phyloP scores from a whole-genome alignment of 1,140 invertebrate species.

The Amphibalanus amphitrite region DNA sequence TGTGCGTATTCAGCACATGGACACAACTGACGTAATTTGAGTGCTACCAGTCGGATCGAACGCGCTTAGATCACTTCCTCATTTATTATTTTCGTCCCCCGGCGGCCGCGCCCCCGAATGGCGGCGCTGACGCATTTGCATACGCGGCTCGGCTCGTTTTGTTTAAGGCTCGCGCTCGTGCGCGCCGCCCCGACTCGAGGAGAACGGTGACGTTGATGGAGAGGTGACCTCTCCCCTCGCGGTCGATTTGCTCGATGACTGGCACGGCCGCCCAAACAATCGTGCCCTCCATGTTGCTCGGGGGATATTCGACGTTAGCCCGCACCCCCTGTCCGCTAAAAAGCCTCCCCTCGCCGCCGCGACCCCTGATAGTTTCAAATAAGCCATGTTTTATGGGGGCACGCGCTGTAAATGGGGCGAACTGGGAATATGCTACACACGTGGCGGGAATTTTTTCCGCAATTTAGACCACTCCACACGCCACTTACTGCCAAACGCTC shows the following conservation, averaged over 20 bases:
- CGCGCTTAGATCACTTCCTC: background rate
- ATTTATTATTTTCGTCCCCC: conserved; percentile 1
- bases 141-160: background rate
- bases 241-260: background rate
- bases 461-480: no score
- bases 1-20: background rate
- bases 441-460: no score
- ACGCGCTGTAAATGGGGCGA: background rate
- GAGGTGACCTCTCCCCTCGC: background rate
- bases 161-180: background rate
- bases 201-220: background rate
- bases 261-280: background rate
- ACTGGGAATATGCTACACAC: no score
- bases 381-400: background rate
- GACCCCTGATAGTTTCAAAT: background rate
- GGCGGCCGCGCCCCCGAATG: background rate
- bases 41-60: background rate
- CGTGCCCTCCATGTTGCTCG: background rate
- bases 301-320: background rate
- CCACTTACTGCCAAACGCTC: no score
- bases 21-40: background rate
- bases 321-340: background rate
- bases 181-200: background rate
- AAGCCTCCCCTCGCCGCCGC: background rate
- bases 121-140: background rate